Base-by-base conservation (phyloP, 30 jellyfish, hydroid and myxozoan genomes). In the Aurelia sp. region DNA sequence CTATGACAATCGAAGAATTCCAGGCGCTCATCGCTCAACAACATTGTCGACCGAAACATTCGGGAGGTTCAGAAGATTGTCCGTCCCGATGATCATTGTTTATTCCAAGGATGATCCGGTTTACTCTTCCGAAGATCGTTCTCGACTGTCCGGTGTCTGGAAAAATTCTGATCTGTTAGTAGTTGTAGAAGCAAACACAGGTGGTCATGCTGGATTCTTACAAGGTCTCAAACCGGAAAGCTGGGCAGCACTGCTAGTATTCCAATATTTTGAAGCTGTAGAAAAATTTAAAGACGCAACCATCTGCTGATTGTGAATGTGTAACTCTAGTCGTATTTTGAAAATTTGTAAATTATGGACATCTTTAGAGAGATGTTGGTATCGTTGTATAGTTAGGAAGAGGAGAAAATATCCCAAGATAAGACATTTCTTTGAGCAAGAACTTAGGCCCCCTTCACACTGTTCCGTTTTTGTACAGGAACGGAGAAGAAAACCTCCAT, bases 191-290 rank as follows among this genome's bases (percentile, higher is more conserved):
- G 60, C 91, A 53, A 20, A 69, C 20, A 63, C 12, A 53, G 96
- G 96, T 22, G 96, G 96, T 60, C 96, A 88, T 47, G 91, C 81
- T 11, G 96, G 96, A 53, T 88, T 88, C 55, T 30, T 88, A 20
- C 74, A 78, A 47, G 96, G 88, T 33, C 53, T 67, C 59, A 8
- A 30, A 11, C 96, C 96, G 21, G 85, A 61, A n/a, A 76, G 96
- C 76, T 88, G 96, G 96, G 91, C 96, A 17, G 96, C 96, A 4
- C 40, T 62, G 13, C 77, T 88, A 8, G 96, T 71, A 8, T 88
- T 88, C 51, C 78, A 65, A 51, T 88, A 88, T 69, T 88, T 88
- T 31, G 96, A 88, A 10, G 96, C 96, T 16, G 91, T 79, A 27
- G 88, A 69, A n/a, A 84, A 72, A 72, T 84, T 84, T 44, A 63